Base-by-base conservation (phyloP, 2,888 invertebrate species). In the Tinea trinotella region DNA sequence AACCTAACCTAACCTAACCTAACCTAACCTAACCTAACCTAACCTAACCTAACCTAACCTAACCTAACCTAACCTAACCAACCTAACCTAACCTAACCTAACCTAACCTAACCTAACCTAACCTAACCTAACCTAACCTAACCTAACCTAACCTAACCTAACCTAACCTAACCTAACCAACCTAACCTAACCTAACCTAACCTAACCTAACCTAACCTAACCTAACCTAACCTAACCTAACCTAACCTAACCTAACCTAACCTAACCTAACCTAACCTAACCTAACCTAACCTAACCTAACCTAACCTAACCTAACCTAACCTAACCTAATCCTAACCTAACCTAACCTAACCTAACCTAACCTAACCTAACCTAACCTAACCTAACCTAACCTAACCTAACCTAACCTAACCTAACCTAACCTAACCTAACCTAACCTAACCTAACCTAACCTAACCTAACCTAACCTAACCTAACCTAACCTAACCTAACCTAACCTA, bases 11-110 rank as follows among this genome's bases (percentile, higher is more conserved):
- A 53, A 53, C 53, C 53, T 53, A 53, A 53, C 52, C 53, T 53
- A 53, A 53, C 53, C 53, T 53, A 53, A 53, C 53, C 53, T 53
- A 53, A 53, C 53, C 53, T 53, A 53, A 53, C 53, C 53, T 53
- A 53, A 53, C 53, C 53, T 53, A 53, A 53, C 53, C 53, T 53
- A 53, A 53, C 53, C 53, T 53, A 53, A 53, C 53, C 53, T 53
- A 53, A 53, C 53, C 53, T 53, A 53, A 53, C 53, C 53, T 53
- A 53, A 53, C 53, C 53, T 53, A 53, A n/a, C n/a, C n/a, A n/a
- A n/a, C n/a, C n/a, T n/a, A n/a, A n/a, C n/a, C n/a, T n/a, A n/a
- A n/a, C n/a, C 53, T 53, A 53, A 53, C 53, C 53, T 53, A 53
- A 44, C 54, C 54, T 54, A 44, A 44, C 54, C 54, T 54, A 44